Base-by-base conservation (phyloP, 2,888 invertebrate genomes). In the Iselma pallidipennis region DNA sequence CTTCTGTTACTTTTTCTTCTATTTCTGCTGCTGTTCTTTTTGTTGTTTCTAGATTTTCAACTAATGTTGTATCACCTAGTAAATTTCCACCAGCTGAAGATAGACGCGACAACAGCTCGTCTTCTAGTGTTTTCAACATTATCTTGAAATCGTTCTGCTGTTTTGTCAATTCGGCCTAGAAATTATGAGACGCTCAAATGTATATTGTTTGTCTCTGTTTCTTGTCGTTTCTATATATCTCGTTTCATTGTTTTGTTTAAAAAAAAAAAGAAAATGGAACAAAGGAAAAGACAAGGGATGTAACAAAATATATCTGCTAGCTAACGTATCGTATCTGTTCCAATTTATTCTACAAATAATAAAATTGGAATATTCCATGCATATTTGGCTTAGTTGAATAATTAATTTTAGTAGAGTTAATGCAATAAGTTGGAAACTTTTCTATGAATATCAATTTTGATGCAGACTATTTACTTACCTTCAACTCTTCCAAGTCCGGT, bases 121-220 rank as follows among this genome's bases (percentile, higher is more conserved):
- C 97, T 84, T 98, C 98, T 53, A 98, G 85, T 57, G 89, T 87
- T 77, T 97, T 98, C 42, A 98, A 82, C 78, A 94, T 94, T 66
- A 98, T 97, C 82, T 97, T 98, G 77, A 97, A 98, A 80, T 97
- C 92, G 80, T 98, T 98, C 81, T 98, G 97, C 80, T 97, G 97
- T 74, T 94, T 93, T 0, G 97, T 98, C 65, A 98, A 83, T 74
- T 96, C 95, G 2, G 96, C 95, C 85, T 86, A 66, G 33, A 78
- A 80, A 37, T 48, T 25, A 12, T 33, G 33, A 12, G 42, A 19
- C 19, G 37, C 14, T 37, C 6, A 37, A 37, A 37, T 16, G 33
- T 37, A 25, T 25, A 25, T 6, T 25, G 25, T 25, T 42, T 42
- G 19, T 37, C n/a, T n/a, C 4, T 7, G 7, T 7, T 16, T 6